Evolutionary conservation across 1,140 invertebrate species (phyloP), one percentile per base, ranked within the genome.

Genomic region (Trichonephila inaurata): DNA sequence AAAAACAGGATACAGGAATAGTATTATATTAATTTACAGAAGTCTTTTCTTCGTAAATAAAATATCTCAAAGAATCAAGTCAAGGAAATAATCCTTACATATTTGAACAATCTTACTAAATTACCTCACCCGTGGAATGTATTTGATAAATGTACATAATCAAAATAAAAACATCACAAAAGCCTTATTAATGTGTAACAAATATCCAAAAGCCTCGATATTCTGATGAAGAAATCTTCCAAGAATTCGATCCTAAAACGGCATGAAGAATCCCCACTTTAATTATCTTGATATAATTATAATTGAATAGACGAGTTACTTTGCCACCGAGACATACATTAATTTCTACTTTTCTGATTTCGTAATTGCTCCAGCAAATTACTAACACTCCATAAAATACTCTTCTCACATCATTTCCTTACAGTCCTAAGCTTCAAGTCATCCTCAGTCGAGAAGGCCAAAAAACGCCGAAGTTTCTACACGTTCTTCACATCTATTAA

Each of bases 401-500:
- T 21, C n/a, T 69, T n/a, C 28, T 40, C 12, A 40, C 28, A 16
- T 18, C 28, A 28, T 12, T 16, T 33, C 12, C 28, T 18, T 18
- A 77, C 66, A 77, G 33, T 40, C 10, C n/a, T 6, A 33, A 72
- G 28, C 72, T 18, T 77, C 72, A 77, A 77, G 21, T 64, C 2
- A 16, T 19, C 51, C 62, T 40, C 21, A 64, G 62, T 33, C 18
- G 18, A 18, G 72, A 33, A 40, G 33, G 72, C 16, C 28, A 4
- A 40, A 64, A 64, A 18, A 33, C 33, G 24, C 72, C 72, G 14
- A 24, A 69, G 24, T 24, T 24, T 24, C 66, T 28, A 24, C 66
- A 77, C 72, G 72, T 33, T 33, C 72, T 77, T 77, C 51, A 16
- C 28, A 77, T 77, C 16, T 77, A 77, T 77, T 77, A 77, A 77